Evolutionary conservation across 2,113 vertebrate genomes (phyloP).

Genomic region (Pomatostomus ruficeps): DNA sequence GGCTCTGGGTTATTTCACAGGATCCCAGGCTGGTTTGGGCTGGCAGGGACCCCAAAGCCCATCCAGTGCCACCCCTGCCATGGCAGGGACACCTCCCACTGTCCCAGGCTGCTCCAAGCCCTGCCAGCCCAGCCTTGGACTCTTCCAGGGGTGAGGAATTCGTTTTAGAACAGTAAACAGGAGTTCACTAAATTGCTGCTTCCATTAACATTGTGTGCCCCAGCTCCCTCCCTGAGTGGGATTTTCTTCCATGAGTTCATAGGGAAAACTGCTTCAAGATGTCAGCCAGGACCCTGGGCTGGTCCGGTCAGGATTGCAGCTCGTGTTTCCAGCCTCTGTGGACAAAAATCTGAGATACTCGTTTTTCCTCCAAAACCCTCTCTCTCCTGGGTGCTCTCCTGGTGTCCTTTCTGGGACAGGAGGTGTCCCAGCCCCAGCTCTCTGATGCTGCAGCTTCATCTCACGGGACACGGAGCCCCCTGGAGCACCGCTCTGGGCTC

Average conservation of each 20-base stretch:
- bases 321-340: rapidly evolving
- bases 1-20: background rate
- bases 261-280: background rate
- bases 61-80: background rate
- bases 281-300: background rate
- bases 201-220: rapidly evolving
- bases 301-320: background rate
- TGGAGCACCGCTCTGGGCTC: background rate
- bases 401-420: background rate
- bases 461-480: background rate
- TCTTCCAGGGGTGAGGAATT: background rate
- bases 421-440: background rate
- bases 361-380: background rate
- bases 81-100: background rate
- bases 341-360: background rate
- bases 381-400: background rate
- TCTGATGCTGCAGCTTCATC: background rate
- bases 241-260: background rate
- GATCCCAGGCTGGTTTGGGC: background rate
- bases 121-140: rapidly evolving
- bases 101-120: background rate
- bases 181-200: background rate
- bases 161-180: background rate
- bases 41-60: background rate
- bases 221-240: background rate